Percentiles rank a stretch among this genome's conserved stretches.
phyloP scores from a whole-genome alignment of 2,888 invertebrate species.

The Lycophotia porphyrea region DNA sequence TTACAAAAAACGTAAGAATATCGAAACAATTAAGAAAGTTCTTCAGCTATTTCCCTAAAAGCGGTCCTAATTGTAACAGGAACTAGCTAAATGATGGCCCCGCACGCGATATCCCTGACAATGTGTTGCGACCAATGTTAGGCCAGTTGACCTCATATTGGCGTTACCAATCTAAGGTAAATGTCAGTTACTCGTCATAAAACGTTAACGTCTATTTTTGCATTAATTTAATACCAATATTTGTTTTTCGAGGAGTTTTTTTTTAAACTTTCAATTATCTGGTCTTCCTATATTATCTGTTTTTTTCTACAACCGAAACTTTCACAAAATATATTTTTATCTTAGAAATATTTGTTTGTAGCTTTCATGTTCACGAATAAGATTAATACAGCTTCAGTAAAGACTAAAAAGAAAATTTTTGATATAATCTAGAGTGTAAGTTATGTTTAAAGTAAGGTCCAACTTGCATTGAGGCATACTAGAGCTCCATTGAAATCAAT shows the following conservation, averaged over 20 bases:
- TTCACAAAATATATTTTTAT: background rate
- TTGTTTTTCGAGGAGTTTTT: background rate
- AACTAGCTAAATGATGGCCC: slow-evolving; percentile 9
- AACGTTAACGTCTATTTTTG: background rate
- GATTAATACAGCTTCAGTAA: background rate
- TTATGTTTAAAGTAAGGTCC: background rate
- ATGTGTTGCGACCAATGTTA: background rate
- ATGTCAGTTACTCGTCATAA: background rate
- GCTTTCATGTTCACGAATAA: background rate
- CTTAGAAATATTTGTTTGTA: background rate
- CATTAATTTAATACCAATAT: too few relatives aligned
- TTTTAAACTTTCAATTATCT: background rate
- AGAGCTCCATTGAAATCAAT: background rate
- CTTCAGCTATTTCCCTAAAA: slow-evolving; percentile 16
- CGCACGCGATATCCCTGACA: slow-evolving; percentile 23
- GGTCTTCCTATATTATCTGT: background rate
- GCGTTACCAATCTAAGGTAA: background rate
- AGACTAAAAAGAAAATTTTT: background rate
- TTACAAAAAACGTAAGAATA: slow-evolving; percentile 5
- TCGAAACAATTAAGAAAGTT: slow-evolving; percentile 18
- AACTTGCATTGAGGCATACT: background rate
- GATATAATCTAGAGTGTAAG: background rate
- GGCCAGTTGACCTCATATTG: background rate
- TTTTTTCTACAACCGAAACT: background rate
- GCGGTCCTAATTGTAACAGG: slow-evolving; percentile 21